Evolutionary conservation across 2,113 vertebrate species (phyloP), one percentile per base, ranked within the genome.

Genomic region (Odontophorus gujanensis): DNA sequence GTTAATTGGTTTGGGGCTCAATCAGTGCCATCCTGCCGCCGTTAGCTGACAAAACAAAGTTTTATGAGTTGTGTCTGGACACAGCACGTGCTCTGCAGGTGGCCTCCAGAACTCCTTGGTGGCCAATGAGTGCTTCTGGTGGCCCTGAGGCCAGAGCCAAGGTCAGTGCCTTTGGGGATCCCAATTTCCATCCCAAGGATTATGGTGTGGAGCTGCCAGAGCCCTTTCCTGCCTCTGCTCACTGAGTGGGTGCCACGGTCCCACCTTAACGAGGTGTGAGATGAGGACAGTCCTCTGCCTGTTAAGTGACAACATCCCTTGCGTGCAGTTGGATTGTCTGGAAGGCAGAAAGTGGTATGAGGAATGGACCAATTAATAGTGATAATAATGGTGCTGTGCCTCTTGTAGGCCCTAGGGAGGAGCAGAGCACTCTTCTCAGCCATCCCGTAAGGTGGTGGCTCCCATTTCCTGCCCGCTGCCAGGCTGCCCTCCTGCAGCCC

Each of bases 341-440:
- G 81, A 67, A 89, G 95, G 87, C 72, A 93, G 84, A 95, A 95
- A 89, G 87, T 87, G 85, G 42, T 24, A 15, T 3, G 30, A 95
- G 81, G 74, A 95, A 87, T 77, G 63, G 79, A 62, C 67, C 75
- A 93, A 94, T 88, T 94, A 94, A 87, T 94, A 87, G 89, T 11
- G 51, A 21, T 87, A 85, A 92, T 94, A 26, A 89, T 0, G 43
- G 91, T 63, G 75, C 68, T 91, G 50, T 87, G 87, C 79, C 78
- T 91, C 78, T 82, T 45, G 53, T 17, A 77, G 87, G 75, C 72
- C 92, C 55, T 40, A 32, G 87, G 92, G 92, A 87, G 92, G 59
- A 74, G 74, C 30, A 89, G 11, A 91, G 25, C 34, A 62, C 17
- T 63, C 72, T 32, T 26, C 45, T 22, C 10, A 11, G 57, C 43